phyloP scores from a whole-genome alignment of 2,888 invertebrate genomes.

The Brachypalpus laphriformis region DNA sequence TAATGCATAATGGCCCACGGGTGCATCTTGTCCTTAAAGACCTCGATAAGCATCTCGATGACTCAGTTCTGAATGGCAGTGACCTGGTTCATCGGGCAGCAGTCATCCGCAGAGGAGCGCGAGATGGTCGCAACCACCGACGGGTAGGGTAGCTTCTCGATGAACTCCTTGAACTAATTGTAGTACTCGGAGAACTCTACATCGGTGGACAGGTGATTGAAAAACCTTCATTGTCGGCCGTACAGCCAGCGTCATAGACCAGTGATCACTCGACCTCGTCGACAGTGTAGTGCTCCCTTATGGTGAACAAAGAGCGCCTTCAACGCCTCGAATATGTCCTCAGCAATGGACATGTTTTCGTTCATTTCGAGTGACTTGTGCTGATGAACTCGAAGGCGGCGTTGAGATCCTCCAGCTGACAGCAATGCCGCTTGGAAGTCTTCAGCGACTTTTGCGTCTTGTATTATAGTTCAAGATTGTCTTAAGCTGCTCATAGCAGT shows the following conservation, averaged over 20 bases:
- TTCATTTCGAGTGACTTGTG: constrained; percentile 84
- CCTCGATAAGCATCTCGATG: constrained; percentile 84
- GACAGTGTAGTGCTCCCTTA: constrained; percentile 85
- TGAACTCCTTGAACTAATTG: constrained; percentile 85
- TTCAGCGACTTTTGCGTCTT: constrained; percentile 83
- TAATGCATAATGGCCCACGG: constrained; percentile 81
- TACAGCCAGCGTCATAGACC: constrained; percentile 94
- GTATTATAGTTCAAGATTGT: constrained; percentile 87
- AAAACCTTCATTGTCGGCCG: constrained; percentile 91
- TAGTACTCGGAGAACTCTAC: constrained; percentile 87
- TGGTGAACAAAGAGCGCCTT: constrained; percentile 83
- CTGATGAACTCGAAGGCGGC: constrained; percentile 86
- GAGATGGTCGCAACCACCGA: constrained; percentile 91
- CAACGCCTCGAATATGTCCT: constrained; percentile 79
- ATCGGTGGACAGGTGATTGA: constrained; percentile 90
- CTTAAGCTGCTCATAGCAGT: constrained; percentile 88
- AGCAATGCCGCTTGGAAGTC: constrained; percentile 84
- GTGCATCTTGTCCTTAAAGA: constrained; percentile 79
- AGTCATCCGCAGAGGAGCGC: constrained; percentile 93
- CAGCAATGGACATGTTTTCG: constrained; percentile 78
- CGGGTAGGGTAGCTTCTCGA: constrained; percentile 83
- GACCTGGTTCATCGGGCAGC: constrained; percentile 93
- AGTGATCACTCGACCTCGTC: constrained; percentile 90
- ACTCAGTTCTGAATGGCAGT: constrained; percentile 90
- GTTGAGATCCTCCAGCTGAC: constrained; percentile 88